Base-by-base conservation (phyloP, 2,888 invertebrate genomes). In the Zeuzera pyrina region DNA sequence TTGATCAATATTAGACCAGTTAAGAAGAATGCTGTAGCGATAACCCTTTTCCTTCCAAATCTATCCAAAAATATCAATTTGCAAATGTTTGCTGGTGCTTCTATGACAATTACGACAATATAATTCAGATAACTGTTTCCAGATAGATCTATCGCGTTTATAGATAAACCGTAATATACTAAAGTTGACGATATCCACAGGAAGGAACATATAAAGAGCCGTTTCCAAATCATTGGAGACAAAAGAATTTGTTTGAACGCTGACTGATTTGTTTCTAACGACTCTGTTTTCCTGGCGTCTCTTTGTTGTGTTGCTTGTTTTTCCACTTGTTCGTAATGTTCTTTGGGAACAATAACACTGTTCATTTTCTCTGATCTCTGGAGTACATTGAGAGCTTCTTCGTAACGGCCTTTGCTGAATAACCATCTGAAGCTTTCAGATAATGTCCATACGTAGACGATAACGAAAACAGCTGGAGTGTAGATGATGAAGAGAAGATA, bases 81-180 rank as follows among this genome's bases (percentile, higher is more conserved):
- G 51, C 88, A 59, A 5, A 90, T 67, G 56, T 91, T 91, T 0
- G 90, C 91, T 0, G 93, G 93, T n/a, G 92, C 88, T 58, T 93
- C 93, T 13, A 91, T 86, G 1, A 67, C 81, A 59, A 69, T 84
- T 62, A 65, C 85, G 51, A 57, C 88, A 4, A 92, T 90, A 45
- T 93, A 94, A 57, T 93, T 93, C 26, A 90, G 53, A 52, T 93
- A 93, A 48, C 89, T 89, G 49, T 93, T 89, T 1, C 92, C 93
- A 11, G 89, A 88, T 13, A 94, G 63, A 3, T 89, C 86, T 28
- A 92, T 91, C 0, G 93, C 89, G 56, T 92, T 92, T 24, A 94
- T 84, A 0, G 91, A 91, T 15, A 94, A 68, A 0, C 94, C 94
- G 43, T 92, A 93, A 61, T 92, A 94, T 4, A 93, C 89, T 35